Percentiles rank a stretch among this genome's conserved stretches.
Evolutionary conservation across 2,888 invertebrate genomes (phyloP).

Genomic region (Iphiclides podalirius): DNA sequence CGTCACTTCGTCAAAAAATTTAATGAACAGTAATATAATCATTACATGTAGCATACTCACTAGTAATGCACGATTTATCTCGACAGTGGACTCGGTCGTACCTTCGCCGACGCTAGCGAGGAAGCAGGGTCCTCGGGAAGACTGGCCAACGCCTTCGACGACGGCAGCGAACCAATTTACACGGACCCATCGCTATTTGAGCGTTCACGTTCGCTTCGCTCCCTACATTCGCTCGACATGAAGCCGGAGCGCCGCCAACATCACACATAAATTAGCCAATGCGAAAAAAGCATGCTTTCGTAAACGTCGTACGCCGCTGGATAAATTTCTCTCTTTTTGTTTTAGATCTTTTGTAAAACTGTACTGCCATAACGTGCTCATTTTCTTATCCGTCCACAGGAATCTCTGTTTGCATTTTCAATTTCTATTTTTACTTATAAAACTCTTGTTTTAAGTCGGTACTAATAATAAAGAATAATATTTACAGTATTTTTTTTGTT

Average conservation of each 20-base stretch:
- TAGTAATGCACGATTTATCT: too few species aligned
- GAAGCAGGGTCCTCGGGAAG: slow-evolving; percentile 73
- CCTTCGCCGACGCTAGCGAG: slow-evolving; percentile 65
- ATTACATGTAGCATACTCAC: too few species aligned
- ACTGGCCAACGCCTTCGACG: slow-evolving; percentile 83
- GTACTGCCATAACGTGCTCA: slow-evolving; percentile 61
- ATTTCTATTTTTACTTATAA: slow-evolving; percentile 41
- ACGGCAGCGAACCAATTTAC: slow-evolving; percentile 96
- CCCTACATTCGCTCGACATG: slow-evolving; percentile 82
- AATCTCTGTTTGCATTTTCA: slow-evolving; percentile 27
- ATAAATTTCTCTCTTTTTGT: not conserved
- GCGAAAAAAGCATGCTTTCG: not conserved
- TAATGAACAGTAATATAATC: too few species aligned
- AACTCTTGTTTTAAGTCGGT: slow-evolving; percentile 57
- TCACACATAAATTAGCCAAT: slow-evolving; percentile 47
- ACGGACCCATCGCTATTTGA: slow-evolving; percentile 95
- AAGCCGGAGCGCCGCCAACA: slow-evolving; percentile 70
- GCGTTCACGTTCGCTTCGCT: slow-evolving; percentile 87
- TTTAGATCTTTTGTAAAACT: slow-evolving; percentile 1
- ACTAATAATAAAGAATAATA: slow-evolving; percentile 55
- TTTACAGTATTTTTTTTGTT: slow-evolving; percentile 8
- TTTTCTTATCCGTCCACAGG: slow-evolving; percentile 43
- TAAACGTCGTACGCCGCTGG: not conserved
- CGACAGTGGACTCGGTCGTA: slow-evolving; percentile 70
- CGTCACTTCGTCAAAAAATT: too few species aligned